phyloP scores from a whole-genome alignment of 2,888 invertebrate species.

The Globia sparganii region DNA sequence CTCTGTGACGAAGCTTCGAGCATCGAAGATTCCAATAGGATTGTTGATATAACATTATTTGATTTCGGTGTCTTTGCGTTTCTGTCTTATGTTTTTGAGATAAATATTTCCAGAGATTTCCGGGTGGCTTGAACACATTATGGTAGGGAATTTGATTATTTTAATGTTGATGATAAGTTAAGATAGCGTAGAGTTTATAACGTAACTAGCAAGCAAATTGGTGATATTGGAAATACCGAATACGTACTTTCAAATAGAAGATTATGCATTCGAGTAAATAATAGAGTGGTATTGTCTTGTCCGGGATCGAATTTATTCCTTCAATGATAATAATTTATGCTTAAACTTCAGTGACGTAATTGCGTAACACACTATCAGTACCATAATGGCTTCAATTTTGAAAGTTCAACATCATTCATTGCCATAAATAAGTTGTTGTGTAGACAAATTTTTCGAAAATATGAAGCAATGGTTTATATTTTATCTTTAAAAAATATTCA shows the following conservation, averaged over 20 bases:
- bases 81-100: constrained; percentile 25
- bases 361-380: neutral
- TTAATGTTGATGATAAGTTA: neutral
- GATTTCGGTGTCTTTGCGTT: constrained; percentile 48
- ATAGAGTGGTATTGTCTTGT: neutral
- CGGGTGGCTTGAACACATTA: neutral
- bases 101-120: constrained; percentile 31
- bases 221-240: neutral
- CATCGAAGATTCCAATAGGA: constrained; percentile 47
- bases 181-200: neutral
- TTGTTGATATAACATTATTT: constrained; percentile 50
- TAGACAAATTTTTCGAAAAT: neutral
- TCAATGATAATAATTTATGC: neutral
- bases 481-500: neutral
- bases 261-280: neutral
- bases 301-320: neutral
- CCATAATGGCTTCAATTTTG: neutral
- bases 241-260: neutral
- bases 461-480: neutral
- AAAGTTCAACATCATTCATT: neutral
- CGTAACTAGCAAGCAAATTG: neutral
- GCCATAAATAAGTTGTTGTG: too few relatives aligned
- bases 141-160: neutral
- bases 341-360: too few relatives aligned
- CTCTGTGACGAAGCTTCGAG: constrained; percentile 51